These are phyloP conservation scores for Cecropterus lyciades DNA, from an alignment of 1,140 invertebrate species.

Conservation along the genomic window DNA sequence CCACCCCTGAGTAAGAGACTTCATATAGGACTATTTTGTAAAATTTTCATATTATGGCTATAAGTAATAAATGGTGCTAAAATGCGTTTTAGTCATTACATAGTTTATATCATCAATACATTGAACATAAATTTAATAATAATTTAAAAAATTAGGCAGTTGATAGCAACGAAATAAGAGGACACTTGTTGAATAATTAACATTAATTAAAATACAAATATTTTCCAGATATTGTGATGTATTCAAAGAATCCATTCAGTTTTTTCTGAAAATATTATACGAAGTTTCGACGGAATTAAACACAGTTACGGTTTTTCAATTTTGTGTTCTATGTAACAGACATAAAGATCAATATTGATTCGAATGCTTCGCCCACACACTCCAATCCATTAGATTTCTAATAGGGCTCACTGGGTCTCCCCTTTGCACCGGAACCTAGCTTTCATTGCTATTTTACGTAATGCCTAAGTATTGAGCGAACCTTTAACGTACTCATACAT, in stretches of 20 bases:
- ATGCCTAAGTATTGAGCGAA: conserved; percentile 1
- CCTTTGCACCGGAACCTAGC: conserved; percentile 5
- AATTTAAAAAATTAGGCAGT: too few species aligned
- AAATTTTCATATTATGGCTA: too few species aligned
- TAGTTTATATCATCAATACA: too few species aligned
- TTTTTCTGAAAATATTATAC: neutral
- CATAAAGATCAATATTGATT: conserved; percentile 6
- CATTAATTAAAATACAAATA: neutral
- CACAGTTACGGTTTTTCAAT: neutral
- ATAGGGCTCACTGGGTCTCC: conserved; percentile 7
- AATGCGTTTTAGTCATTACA: too few species aligned
- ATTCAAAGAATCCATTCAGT: neutral
- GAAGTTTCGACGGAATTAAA: too few species aligned
- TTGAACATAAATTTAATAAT: too few species aligned
- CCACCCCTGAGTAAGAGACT: too few species aligned
- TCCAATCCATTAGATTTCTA: conserved; percentile 7
- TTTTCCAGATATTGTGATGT: neutral
- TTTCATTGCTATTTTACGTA: conserved; percentile 5
- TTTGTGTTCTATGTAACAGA: neutral
- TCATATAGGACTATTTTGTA: too few species aligned
- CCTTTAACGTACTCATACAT: neutral
- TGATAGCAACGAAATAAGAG: too few species aligned
- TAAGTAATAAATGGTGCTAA: too few species aligned
- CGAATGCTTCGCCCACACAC: conserved; percentile 1
- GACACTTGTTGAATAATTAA: too few species aligned